A percentile compares a stretch with the other conserved stretches of the same genome.
These are phyloP conservation scores for Aspiorhynchus laticeps DNA, from an alignment of 2,113 vertebrate species.

Conservation along the genomic window DNA sequence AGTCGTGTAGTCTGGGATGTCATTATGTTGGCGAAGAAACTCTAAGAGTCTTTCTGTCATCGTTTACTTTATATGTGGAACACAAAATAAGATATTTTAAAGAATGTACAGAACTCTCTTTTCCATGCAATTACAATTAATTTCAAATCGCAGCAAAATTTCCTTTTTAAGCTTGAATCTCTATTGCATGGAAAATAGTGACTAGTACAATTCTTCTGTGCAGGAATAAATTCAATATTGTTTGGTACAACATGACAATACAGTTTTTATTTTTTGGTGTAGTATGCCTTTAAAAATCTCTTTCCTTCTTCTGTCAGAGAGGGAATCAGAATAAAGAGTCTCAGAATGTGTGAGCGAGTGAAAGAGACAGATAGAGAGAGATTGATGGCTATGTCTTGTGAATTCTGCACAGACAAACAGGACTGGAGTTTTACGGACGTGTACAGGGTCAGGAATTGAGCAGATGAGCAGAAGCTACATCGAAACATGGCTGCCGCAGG, in stretches of 20 bases:
- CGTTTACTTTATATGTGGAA: neutral
- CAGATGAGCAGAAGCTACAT: conserved; percentile 11
- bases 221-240: neutral
- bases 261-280: neutral
- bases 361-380: conserved; percentile 25
- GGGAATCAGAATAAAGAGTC: conserved; percentile 7
- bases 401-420: conserved; percentile 38
- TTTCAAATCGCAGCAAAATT: neutral
- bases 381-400: conserved; percentile 43
- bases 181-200: neutral
- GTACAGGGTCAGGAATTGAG: conserved; percentile 33
- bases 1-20: neutral
- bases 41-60: neutral
- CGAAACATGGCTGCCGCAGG: conserved; percentile 24
- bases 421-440: conserved; percentile 27
- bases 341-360: neutral
- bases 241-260: neutral
- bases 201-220: neutral
- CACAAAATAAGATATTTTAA: neutral
- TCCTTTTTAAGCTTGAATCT: neutral
- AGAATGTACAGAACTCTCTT: neutral
- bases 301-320: neutral
- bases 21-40: neutral
- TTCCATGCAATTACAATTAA: neutral
- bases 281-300: neutral